Base-by-base conservation (phyloP, 2,797 vertebrate genomes). In the Arnoldichthys spilopterus region DNA sequence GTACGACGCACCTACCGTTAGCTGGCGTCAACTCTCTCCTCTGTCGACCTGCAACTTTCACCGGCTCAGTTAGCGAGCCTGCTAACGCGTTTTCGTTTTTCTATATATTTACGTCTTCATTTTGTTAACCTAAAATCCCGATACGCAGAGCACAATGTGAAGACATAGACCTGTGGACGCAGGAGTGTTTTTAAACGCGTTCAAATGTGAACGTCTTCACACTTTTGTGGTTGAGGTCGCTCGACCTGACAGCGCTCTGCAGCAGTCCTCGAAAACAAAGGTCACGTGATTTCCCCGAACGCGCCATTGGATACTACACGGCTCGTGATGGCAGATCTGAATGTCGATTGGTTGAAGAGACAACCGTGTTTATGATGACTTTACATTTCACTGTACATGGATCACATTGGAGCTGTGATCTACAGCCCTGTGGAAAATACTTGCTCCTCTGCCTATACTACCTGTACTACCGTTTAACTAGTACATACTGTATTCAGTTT, bases 331-430 rank as follows among this genome's bases (percentile, higher is more conserved):
- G 18, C 13, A 24, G 43, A 6, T 8, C 0, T 49, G 58, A 26
- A 49, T 20, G 43, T 7, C 64, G 78, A 75, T 63, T 80, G 62
- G 77, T n/a, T 54, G 3, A 53, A 53, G 26, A 24, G 9, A 62
- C 20, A 22, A 7, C 28, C 13, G 15, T 4, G 9, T 12, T 26
- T 6, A 13, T 22, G 11, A 56, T 56, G 18, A 20, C 20, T n/a
- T n/a, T 0, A n/a, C 13, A 6, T 5, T 53, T 1, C 4, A n/a
- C 9, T 53, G 47, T 13, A 12, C 15, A 1, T 49, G 4, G 49
- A 53, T 8, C 8, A 53, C 49, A 53, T 16, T 47, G 45, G 45
- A 47, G 12, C 45, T 47, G 45, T n/a, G n/a, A n/a, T n/a, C n/a
- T n/a, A n/a, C n/a, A n/a, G n/a, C n/a, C n/a, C n/a, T n/a, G n/a